Base-by-base conservation (phyloP, 35 echinoderm and acorn worm genomes). In the Holothuria glaberrima region DNA sequence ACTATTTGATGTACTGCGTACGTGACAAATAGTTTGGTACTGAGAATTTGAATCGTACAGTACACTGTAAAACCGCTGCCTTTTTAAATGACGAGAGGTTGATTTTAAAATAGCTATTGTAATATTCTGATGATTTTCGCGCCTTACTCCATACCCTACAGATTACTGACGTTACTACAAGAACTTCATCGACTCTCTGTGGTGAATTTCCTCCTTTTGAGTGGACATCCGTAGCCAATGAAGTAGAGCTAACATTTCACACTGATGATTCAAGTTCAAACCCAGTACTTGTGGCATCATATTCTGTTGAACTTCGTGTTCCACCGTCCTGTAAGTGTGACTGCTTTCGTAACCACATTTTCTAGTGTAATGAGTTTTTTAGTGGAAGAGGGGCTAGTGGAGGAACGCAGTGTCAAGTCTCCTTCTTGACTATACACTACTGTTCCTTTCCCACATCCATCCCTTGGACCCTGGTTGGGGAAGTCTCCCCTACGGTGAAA, bases 161-260 rank as follows among this genome's bases (percentile, higher is more conserved):
- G 74, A 78, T 78, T 48, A 48, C 6, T 50, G 74, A 78, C 74
- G 74, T 78, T 4, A 78, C 44, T 21, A 48, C 38, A 27, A 6
- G 38, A 24, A 78, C 44, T 22, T 78, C 74, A 48, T 24, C 50
- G 35, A 78, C 74, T 21, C 20, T 78, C 6, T 78, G 74, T 78
- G 74, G 74, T 6, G 74, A 78, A 12, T 48, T 78, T 24, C 38
- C 35, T 13, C n/a, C 44, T 12, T 78, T 78, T 22, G 44, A 78
- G 21, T 78, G 74, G 74, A 78, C 38, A 0, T 78, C 74, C 3
- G 50, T 78, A 22, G 74, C 74, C 27, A 78, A 78, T 26, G 74
- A 78, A 48, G 35, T 78, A 78, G 74, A 78, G 38, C n/a, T 78
- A 50, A 48, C 20, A 48, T 78, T 78, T 26, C 35, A 50, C 21